Conservation (phyloP, 1,140 invertebrate species). For the Trichonephila clavata region DNA sequence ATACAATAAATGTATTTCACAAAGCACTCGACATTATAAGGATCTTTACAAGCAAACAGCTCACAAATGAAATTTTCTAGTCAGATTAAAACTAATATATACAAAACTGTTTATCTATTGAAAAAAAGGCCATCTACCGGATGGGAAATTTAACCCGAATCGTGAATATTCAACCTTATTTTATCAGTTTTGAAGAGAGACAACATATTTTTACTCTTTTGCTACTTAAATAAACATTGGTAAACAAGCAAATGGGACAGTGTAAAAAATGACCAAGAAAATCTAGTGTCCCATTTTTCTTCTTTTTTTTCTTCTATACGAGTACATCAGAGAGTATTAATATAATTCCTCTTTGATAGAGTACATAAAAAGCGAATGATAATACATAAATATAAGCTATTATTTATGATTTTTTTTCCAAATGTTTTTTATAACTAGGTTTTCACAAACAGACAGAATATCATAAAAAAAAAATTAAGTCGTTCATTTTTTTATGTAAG, state of each 20-base stretch:
- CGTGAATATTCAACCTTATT: slow-evolving; percentile 35
- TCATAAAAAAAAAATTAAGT: too few species aligned
- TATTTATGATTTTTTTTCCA: too few species aligned
- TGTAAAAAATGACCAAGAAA: slow-evolving; percentile 13
- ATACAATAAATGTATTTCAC: too few species aligned
- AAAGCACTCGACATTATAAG: too few species aligned
- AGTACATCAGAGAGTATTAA: neutral
- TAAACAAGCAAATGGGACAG: slow-evolving; percentile 4
- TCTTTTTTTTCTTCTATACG: neutral
- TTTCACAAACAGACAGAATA: too few species aligned
- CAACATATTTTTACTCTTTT: neutral
- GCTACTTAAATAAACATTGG: neutral
- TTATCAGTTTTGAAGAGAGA: neutral
- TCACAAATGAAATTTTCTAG: neutral
- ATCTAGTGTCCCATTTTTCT: neutral
- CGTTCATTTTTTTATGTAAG: too few species aligned
- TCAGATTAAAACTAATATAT: neutral
- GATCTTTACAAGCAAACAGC: too few species aligned
- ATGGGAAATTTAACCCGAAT: neutral
- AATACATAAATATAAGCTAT: too few species aligned
- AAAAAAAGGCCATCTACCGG: neutral
- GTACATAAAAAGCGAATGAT: too few species aligned
- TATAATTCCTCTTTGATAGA: too few species aligned
- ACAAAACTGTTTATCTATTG: neutral
- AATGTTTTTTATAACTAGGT: too few species aligned